Conservation (phyloP, 2,888 invertebrate species). For the Notodonta dromedarius region DNA sequence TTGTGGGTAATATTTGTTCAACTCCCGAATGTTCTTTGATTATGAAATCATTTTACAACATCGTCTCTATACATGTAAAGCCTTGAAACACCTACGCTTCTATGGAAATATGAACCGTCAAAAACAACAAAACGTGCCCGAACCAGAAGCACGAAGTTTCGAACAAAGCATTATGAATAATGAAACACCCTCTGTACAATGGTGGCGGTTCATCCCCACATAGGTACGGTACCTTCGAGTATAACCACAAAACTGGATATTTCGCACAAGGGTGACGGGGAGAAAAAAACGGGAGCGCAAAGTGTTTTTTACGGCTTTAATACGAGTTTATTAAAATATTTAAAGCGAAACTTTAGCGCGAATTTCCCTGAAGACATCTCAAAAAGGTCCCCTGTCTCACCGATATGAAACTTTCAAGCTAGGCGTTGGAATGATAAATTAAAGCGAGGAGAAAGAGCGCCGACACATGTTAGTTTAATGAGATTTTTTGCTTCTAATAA, state of each 20-base stretch:
- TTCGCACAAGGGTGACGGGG: constrained; percentile 60
- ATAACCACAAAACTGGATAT: constrained; percentile 55
- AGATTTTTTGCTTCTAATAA: constrained; percentile 50
- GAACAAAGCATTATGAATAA: constrained; percentile 82
- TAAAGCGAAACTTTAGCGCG: constrained; percentile 77
- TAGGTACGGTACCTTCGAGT: constrained; percentile 31
- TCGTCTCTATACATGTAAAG: background rate
- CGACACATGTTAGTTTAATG: constrained; percentile 58
- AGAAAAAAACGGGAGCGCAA: constrained; percentile 73
- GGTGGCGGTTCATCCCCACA: constrained; percentile 38
- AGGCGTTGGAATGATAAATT: constrained; percentile 77
- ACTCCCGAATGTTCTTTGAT: background rate
- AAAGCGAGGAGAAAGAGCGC: constrained; percentile 60
- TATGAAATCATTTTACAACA: background rate
- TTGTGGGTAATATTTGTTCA: background rate
- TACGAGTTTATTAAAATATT: constrained; percentile 84
- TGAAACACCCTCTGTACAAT: constrained; percentile 72
- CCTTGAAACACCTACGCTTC: constrained; percentile 9
- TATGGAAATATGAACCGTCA: constrained; percentile 59
- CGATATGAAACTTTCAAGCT: constrained; percentile 65
- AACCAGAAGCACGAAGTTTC: constrained; percentile 64
- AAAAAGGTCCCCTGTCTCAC: constrained; percentile 64
- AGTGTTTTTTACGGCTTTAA: constrained; percentile 83
- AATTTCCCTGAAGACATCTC: constrained; percentile 80
- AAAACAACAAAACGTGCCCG: constrained; percentile 67